These are phyloP conservation scores for Megaceryle alcyon DNA, from an alignment of 2,797 vertebrate genomes.

Conservation along the genomic window DNA sequence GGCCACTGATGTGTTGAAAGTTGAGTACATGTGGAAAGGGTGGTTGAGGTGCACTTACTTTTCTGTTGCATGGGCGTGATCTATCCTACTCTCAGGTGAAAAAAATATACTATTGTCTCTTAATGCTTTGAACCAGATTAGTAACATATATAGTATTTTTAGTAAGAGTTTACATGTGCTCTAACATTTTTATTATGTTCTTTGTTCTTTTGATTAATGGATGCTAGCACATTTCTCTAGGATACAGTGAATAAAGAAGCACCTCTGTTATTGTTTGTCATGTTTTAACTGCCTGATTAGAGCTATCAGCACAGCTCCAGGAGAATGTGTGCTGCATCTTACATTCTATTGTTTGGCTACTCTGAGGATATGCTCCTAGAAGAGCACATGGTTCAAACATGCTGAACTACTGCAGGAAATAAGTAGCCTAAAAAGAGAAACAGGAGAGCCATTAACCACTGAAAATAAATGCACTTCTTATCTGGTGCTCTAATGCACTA, in stretches of 20 bases:
- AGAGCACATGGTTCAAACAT: background rate
- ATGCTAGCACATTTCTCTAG: background rate
- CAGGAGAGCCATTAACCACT: constrained; percentile 9
- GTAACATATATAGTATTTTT: background rate
- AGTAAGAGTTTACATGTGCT: background rate
- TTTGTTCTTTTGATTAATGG: background rate
- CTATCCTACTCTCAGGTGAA: background rate
- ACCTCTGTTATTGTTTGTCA: background rate
- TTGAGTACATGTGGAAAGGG: background rate
- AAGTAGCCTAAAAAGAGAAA: constrained; percentile 15
- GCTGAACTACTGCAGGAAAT: background rate
- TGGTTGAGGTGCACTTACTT: background rate
- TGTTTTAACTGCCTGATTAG: background rate
- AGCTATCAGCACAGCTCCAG: background rate
- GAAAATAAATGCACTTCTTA: constrained; percentile 24
- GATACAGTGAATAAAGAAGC: background rate
- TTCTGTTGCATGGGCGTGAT: background rate
- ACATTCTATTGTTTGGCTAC: background rate
- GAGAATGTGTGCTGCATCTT: background rate
- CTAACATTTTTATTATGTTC: background rate
- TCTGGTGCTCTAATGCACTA: background rate
- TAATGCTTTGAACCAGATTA: background rate
- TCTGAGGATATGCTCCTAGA: background rate
- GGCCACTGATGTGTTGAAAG: background rate
- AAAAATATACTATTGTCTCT: background rate